These are phyloP conservation scores for Drosophila mayri DNA, from an alignment of 1,140 invertebrate species.

Conservation along the genomic window DNA sequence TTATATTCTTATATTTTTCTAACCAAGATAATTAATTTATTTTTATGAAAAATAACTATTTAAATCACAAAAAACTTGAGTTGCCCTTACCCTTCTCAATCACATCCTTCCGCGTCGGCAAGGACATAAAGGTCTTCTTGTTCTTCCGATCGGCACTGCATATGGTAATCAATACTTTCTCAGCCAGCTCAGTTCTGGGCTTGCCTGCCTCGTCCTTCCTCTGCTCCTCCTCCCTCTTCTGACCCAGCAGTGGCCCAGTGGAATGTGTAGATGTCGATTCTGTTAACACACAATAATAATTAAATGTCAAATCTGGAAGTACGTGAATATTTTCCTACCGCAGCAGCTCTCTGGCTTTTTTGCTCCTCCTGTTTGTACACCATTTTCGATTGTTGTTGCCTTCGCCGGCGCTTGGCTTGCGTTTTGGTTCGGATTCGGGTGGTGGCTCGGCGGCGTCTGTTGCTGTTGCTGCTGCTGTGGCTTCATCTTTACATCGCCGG, in stretches of 20 bases:
- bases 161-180: conserved; percentile 77
- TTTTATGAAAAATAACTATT: neutral
- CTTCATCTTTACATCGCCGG: conserved; percentile 50
- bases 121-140: conserved; percentile 75
- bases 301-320: neutral
- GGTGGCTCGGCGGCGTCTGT: conserved; percentile 33
- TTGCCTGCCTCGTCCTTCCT: conserved; percentile 48
- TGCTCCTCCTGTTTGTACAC: conserved; percentile 74
- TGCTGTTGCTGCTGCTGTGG: conserved; percentile 16
- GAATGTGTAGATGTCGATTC: conserved; percentile 56
- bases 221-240: conserved; percentile 9
- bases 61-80: neutral
- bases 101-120: conserved; percentile 71
- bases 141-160: conserved; percentile 72
- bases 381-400: conserved; percentile 68
- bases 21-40: neutral
- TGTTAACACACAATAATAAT: conserved; percentile 17
- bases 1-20: neutral
- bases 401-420: conserved; percentile 53
- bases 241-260: conserved; percentile 25
- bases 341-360: conserved; percentile 66
- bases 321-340: conserved; percentile 40
- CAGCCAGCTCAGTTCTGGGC: conserved; percentile 50
- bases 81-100: conserved; percentile 65
- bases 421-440: conserved; percentile 29